Conservation (phyloP, 2,888 invertebrate genomes). For the Calameuta filiformis region DNA sequence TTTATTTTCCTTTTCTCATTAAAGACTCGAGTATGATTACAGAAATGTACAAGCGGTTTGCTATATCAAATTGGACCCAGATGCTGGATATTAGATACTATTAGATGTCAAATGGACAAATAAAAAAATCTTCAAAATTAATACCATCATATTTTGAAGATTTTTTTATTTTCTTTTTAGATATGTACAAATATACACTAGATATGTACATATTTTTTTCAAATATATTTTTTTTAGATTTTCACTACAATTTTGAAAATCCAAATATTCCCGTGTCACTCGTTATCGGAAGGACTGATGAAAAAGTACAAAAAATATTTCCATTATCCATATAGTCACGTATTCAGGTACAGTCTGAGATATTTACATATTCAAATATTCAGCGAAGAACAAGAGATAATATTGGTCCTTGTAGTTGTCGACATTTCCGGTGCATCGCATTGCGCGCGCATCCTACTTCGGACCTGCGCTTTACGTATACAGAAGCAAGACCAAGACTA, state of each 20-base stretch:
- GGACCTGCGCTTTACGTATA: background rate
- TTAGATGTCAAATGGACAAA: background rate
- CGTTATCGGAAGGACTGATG: background rate
- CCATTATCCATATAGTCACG: background rate
- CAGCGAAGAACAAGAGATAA: background rate
- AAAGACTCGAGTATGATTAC: constrained; percentile 7
- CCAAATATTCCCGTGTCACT: background rate
- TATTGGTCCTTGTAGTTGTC: constrained; percentile 5
- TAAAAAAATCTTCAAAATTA: background rate
- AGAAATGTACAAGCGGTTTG: background rate
- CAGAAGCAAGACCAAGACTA: background rate
- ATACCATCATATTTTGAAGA: too few relatives aligned
- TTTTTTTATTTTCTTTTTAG: too few relatives aligned
- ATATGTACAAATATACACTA: too few relatives aligned
- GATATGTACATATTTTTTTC: too few relatives aligned
- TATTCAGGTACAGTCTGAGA: background rate
- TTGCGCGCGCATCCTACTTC: background rate
- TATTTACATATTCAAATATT: background rate
- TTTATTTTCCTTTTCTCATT: constrained; percentile 18
- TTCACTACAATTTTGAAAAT: background rate
- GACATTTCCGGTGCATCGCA: constrained; percentile 5
- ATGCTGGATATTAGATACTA: too few relatives aligned
- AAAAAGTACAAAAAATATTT: background rate
- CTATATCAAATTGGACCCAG: background rate
- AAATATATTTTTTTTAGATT: background rate